These are phyloP conservation scores for Cataglyphis altisquamis DNA, from an alignment of 2,888 invertebrate genomes.

Conservation along the genomic window DNA sequence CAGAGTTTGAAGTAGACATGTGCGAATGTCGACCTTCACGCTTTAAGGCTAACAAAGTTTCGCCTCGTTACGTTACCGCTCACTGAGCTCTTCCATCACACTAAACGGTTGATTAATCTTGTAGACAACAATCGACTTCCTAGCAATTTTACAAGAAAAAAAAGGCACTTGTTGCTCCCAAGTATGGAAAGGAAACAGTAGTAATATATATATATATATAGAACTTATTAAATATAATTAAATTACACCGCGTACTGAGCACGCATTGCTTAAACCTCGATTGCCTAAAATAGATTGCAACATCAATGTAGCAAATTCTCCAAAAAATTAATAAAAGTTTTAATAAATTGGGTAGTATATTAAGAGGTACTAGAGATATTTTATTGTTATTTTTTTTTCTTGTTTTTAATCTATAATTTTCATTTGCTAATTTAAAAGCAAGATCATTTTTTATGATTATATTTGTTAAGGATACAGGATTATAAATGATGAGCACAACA, in stretches of 20 bases:
- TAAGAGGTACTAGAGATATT: background rate
- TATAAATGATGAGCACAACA: conserved; percentile 3
- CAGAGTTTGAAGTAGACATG: conserved; percentile 25
- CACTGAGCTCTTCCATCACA: conserved; percentile 50
- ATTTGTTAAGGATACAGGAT: background rate
- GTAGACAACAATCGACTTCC: conserved; percentile 69
- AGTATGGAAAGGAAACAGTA: conserved; percentile 5
- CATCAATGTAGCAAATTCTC: background rate
- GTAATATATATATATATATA: background rate
- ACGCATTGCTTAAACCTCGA: conserved; percentile 19
- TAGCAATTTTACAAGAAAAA: conserved; percentile 62
- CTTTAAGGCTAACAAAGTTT: conserved; percentile 77
- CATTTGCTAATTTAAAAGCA: background rate
- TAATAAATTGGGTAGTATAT: background rate
- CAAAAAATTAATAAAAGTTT: conserved; percentile 12
- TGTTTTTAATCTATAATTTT: background rate
- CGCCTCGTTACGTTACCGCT: conserved; percentile 74
- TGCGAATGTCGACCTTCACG: conserved; percentile 64
- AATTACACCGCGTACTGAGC: conserved; percentile 14
- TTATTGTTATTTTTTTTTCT: background rate
- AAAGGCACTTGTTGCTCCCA: conserved; percentile 71
- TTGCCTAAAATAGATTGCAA: background rate
- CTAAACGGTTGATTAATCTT: conserved; percentile 73
- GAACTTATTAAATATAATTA: conserved; percentile 35
- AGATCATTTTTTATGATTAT: background rate